phyloP scores from a whole-genome alignment of 2,888 invertebrate species.

The Thecophora atra region DNA sequence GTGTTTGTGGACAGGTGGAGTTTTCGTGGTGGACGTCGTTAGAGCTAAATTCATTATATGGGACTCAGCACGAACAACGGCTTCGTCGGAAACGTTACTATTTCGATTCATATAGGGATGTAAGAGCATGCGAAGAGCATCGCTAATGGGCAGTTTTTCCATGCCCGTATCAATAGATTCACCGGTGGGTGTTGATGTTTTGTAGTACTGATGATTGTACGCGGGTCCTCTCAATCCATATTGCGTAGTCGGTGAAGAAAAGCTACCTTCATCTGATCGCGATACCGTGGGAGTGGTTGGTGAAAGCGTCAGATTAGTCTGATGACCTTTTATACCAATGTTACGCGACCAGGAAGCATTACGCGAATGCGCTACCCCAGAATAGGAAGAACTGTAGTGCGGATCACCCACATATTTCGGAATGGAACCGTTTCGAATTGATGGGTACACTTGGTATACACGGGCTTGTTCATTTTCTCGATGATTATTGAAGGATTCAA shows the following conservation, averaged over 20 bases:
- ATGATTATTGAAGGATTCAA: slow-evolving; percentile 21
- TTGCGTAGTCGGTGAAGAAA: slow-evolving; percentile 16
- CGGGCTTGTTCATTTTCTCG: slow-evolving; percentile 39
- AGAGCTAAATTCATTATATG: slow-evolving; percentile 58
- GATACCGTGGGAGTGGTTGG: no score
- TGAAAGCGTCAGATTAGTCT: not conserved
- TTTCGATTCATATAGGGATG: slow-evolving; percentile 60
- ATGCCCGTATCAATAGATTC: slow-evolving; percentile 37
- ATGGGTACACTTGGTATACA: slow-evolving; percentile 52
- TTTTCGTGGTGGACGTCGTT: slow-evolving; percentile 36
- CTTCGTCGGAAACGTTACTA: slow-evolving; percentile 53
- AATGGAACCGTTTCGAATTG: slow-evolving; percentile 47
- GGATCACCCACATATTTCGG: slow-evolving; percentile 44
- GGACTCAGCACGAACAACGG: slow-evolving; percentile 53
- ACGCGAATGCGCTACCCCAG: slow-evolving; percentile 58
- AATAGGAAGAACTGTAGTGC: slow-evolving; percentile 60
- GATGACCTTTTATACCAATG: slow-evolving; percentile 43
- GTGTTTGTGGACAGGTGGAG: no score
- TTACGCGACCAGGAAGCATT: slow-evolving; percentile 50
- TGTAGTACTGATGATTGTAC: slow-evolving; percentile 54
- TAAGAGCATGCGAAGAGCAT: slow-evolving; percentile 58
- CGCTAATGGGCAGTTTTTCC: slow-evolving; percentile 51
- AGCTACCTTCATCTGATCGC: slow-evolving; percentile 42
- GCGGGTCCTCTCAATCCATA: slow-evolving; percentile 34
- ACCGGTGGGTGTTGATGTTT: slow-evolving; percentile 31